Percentiles rank a stretch among this genome's conserved stretches.
These are phyloP conservation scores for Drosophila buzzatii DNA, from an alignment of 2,888 invertebrate species.

Conservation along the genomic window DNA sequence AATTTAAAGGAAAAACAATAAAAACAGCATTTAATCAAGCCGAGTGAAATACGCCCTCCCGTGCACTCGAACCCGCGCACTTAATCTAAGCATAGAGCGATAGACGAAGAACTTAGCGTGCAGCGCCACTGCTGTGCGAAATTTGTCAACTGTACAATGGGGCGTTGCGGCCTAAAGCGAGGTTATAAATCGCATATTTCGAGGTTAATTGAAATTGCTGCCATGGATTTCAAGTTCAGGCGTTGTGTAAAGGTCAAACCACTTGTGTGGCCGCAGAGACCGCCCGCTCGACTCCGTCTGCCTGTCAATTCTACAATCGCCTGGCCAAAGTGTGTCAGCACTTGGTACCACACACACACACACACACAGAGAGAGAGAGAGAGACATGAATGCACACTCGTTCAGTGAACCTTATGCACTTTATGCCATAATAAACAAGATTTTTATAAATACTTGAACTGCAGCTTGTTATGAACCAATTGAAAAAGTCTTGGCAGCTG, in stretches of 20 bases:
- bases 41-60: slow-evolving; percentile 23
- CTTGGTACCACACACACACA: slow-evolving; percentile 36
- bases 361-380: slow-evolving; percentile 11
- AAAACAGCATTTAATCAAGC: slow-evolving; percentile 36
- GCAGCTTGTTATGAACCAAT: slow-evolving; percentile 65
- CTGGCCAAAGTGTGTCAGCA: slow-evolving; percentile 79
- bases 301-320: slow-evolving; percentile 58
- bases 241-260: slow-evolving; percentile 71
- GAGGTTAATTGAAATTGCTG: slow-evolving; percentile 72
- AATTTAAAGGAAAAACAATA: neutral
- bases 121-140: slow-evolving; percentile 32
- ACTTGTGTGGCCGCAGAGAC: slow-evolving; percentile 71
- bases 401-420: slow-evolving; percentile 73
- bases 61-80: slow-evolving; percentile 24
- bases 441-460: slow-evolving; percentile 62
- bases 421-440: slow-evolving; percentile 69
- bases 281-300: slow-evolving; percentile 29
- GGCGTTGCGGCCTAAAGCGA: slow-evolving; percentile 29
- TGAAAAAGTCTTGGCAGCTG: slow-evolving; percentile 70
- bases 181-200: slow-evolving; percentile 48
- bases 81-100: slow-evolving; percentile 41
- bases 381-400: slow-evolving; percentile 30
- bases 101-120: slow-evolving; percentile 1
- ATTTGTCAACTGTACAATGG: slow-evolving; percentile 61
- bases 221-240: slow-evolving; percentile 63